Evolutionary conservation across 2,113 vertebrate genomes (phyloP), one percentile per base, ranked within the genome.

Genomic region (Nannospalax galili): DNA sequence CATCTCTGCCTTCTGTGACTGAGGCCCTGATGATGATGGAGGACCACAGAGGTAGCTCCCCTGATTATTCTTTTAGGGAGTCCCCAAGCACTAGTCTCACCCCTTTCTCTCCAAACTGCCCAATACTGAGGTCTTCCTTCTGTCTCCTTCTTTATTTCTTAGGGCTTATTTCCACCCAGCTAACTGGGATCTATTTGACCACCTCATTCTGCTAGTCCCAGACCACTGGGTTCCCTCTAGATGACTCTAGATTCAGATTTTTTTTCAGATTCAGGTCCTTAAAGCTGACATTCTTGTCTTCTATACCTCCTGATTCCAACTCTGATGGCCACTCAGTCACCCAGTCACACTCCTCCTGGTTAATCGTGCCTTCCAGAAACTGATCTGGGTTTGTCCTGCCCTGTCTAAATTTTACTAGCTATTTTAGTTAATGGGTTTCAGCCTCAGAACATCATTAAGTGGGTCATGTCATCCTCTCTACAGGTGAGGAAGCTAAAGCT

Each of bases 401-500:
- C 35, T 84, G 2, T 72, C 90, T 56, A 81, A 75, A 81, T 92
- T 87, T 60, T 67, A 80, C 28, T 84, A 37, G 6, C 5, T 75
- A 42, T 56, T 89, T 84, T 84, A 84, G 65, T 65, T 48, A 48
- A 37, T 20, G 35, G 16, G 37, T 40, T 42, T 80, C 12, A 72
- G 48, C 42, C 60, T 94, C 11, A 40, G 26, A 84, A 67, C 28
- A 75, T 5, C 52, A 65, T 7, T 60, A 70, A 62, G 58, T 74
- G 7, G 40, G 11, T 88, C 40, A 45, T 19, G 37, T 82, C 81
- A 80, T 2, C 37, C 48, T 67, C 42, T 56, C 62, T 84, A 84
- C 3, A 93, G 88, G 75, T 75, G 32, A 69, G 84, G 73, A 92
- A 92, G 88, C 60, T 67, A 72, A 89, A 42, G 32, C 77, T 70